These are phyloP conservation scores for Cydia splendana DNA, from an alignment of 1,140 invertebrate genomes.

Conservation along the genomic window DNA sequence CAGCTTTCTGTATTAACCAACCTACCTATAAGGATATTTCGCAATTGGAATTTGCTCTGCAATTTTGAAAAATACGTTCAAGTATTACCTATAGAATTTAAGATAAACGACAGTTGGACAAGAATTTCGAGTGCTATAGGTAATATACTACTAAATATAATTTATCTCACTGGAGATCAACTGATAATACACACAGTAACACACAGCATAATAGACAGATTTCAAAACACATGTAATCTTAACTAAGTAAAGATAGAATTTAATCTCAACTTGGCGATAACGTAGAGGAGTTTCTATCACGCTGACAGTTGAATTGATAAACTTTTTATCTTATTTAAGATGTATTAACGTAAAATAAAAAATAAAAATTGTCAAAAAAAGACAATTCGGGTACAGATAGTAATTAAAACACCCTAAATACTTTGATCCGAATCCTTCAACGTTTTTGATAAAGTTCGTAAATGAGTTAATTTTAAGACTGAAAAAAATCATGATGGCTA, in stretches of 20 bases:
- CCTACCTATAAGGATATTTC: no score
- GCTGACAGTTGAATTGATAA: background rate
- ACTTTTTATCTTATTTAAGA: background rate
- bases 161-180: conserved; percentile 4
- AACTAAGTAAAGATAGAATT: background rate
- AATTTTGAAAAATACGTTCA: no score
- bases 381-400: no score
- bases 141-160: background rate
- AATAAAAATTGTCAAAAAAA: no score
- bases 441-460: no score
- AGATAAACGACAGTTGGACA: background rate
- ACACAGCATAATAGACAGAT: background rate
- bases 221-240: background rate
- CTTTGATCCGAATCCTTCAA: no score
- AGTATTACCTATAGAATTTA: no score
- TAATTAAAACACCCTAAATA: no score
- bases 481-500: no score
- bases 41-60: no score
- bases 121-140: background rate
- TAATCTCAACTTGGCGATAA: background rate
- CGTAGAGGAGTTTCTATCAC: background rate
- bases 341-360: background rate
- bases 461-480: no score
- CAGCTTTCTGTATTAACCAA: no score
- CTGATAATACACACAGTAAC: background rate